Percentiles rank a stretch among this genome's conserved stretches.
Conservation (phyloP, 2,113 vertebrate species). For the Scomber scombrus region DNA sequence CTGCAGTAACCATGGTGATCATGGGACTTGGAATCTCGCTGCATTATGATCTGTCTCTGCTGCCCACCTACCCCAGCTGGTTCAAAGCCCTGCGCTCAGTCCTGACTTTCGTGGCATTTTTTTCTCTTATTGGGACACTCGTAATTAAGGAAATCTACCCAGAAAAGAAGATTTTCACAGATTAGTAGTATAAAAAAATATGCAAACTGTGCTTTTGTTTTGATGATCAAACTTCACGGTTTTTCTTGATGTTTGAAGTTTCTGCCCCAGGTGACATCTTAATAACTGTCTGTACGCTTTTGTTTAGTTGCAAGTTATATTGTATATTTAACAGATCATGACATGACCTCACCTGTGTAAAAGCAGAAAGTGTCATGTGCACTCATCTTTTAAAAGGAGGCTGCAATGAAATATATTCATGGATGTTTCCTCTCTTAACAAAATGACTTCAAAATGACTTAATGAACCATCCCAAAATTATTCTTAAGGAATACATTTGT, state of each 20-base stretch:
- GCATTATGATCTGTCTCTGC: slow-evolving; percentile 89
- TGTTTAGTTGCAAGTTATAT: not conserved
- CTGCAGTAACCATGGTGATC: slow-evolving; percentile 78
- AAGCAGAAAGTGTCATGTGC: not conserved
- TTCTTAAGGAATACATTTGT: not conserved
- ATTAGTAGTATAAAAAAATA: slow-evolving; percentile 10
- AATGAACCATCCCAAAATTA: not conserved
- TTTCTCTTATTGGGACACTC: slow-evolving; percentile 85
- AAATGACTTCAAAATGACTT: not conserved
- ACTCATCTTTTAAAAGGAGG: too few relatives aligned
- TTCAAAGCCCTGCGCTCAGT: slow-evolving; percentile 89
- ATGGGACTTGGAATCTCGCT: slow-evolving; percentile 89
- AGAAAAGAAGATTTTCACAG: slow-evolving; percentile 76
- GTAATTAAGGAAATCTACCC: slow-evolving; percentile 72
- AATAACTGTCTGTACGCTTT: too few relatives aligned
- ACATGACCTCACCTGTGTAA: not conserved
- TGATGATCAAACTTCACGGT: not conserved
- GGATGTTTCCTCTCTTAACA: too few relatives aligned
- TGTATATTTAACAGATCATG: not conserved
- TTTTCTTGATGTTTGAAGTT: not conserved
- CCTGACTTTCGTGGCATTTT: slow-evolving; percentile 84
- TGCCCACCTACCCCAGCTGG: slow-evolving; percentile 92
- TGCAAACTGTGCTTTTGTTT: not conserved
- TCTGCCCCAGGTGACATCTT: too few relatives aligned
- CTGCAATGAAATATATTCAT: not conserved